These are phyloP conservation scores for Halesus radiatus DNA, from an alignment of 1,140 invertebrate species.

Conservation along the genomic window DNA sequence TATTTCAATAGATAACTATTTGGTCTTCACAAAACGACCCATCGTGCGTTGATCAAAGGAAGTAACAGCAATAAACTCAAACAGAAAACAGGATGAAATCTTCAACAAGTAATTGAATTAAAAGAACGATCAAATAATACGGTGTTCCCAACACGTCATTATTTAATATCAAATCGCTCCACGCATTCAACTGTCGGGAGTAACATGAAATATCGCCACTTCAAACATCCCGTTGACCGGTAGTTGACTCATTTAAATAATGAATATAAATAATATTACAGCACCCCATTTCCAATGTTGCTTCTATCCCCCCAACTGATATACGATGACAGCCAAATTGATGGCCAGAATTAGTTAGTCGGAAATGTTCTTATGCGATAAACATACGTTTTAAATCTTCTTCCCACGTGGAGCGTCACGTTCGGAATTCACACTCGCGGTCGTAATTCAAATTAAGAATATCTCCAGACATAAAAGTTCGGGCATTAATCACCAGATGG, in stretches of 20 bases:
- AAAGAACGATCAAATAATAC: slow-evolving; percentile 31
- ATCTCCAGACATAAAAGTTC: slow-evolving; percentile 35
- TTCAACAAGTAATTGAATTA: slow-evolving; percentile 22
- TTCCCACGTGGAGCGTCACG: slow-evolving; percentile 52
- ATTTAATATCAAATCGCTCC: slow-evolving; percentile 36
- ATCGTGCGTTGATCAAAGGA: too few relatives aligned
- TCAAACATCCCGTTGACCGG: slow-evolving; percentile 46
- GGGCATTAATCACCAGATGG: slow-evolving; percentile 34
- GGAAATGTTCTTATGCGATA: slow-evolving; percentile 55
- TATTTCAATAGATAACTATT: too few relatives aligned
- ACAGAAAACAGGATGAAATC: background rate
- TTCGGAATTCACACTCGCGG: slow-evolving; percentile 54
- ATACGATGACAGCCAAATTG: slow-evolving; percentile 54
- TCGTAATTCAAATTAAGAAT: slow-evolving; percentile 54
- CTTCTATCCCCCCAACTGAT: slow-evolving; percentile 29
- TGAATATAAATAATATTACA: slow-evolving; percentile 48
- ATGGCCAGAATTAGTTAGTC: slow-evolving; percentile 52
- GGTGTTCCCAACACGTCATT: slow-evolving; percentile 37
- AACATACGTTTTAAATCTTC: slow-evolving; percentile 52
- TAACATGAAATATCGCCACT: slow-evolving; percentile 42
- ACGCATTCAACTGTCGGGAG: slow-evolving; percentile 43
- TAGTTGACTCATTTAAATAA: slow-evolving; percentile 51
- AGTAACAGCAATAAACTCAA: background rate
- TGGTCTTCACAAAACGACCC: too few relatives aligned
- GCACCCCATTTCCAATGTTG: background rate